Base-by-base conservation (phyloP, 2,888 invertebrate genomes). In the Euzophera pinguis region DNA sequence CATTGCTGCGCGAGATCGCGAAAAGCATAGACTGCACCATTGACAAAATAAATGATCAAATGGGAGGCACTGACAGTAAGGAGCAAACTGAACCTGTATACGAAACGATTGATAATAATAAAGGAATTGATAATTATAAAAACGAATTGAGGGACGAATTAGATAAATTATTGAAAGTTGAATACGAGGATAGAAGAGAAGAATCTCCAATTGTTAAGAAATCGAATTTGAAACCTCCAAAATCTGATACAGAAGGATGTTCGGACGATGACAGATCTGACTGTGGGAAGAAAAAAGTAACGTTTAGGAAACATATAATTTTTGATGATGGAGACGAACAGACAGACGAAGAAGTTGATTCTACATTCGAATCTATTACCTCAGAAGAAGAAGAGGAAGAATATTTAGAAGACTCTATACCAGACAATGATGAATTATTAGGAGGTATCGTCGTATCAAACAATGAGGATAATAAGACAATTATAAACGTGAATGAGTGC, bases 271-370 rank as follows among this genome's bases (percentile, higher is more conserved):
- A 90, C 49, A 64, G 87, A 50, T 89, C 90, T 0, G 90, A 90
- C 50, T 73, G 75, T 52, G 86, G 84, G 0, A 90, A 89, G 55
- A 91, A 91, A 59, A 72, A 75, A 14, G 90, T 91, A 0, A 91
- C 89, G 1, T 91, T 91, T 56, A 78, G 84, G 61, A 91, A 88
- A 54, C 88, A 88, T 49, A 88, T 91, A n/a, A 67, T 90, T 49
- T 91, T 91, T 60, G 91, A 91, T 56, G 91, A 91, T 60, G 91
- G 91, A 5, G 91, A 90, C 42, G 81, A 84, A 54, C 90, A 89
- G 61, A 90, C 90, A 9, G 90, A 90, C 35, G 85, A 89, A 47
- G 87, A 84, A 61, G 70, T 73, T 3, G 76, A 81, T 56, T 86
- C 87, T 0, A 81, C 87, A 0, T 90, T 89, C 64, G 89, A 89